phyloP scores from a whole-genome alignment of 2,797 vertebrate species.

The Falco novaeseelandiae region DNA sequence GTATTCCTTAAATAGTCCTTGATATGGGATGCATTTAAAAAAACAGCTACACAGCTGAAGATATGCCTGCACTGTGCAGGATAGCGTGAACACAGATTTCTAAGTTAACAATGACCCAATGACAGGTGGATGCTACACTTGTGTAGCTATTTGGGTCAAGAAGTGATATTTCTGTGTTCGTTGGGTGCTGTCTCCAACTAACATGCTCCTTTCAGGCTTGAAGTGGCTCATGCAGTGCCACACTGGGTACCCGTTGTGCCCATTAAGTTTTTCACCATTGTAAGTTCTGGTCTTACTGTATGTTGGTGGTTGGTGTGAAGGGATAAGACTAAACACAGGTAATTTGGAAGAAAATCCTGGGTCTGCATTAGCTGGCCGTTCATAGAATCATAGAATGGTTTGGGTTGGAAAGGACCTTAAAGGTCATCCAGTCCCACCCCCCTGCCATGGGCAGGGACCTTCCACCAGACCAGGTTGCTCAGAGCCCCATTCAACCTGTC shows the following conservation, averaged over 20 bases:
- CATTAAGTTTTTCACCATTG: not conserved
- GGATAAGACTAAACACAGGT: not conserved
- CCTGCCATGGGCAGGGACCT: too few relatives aligned
- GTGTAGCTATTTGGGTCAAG: not conserved
- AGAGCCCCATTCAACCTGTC: too few relatives aligned
- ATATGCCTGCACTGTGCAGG: not conserved
- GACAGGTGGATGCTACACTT: not conserved
- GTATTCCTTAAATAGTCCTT: not conserved
- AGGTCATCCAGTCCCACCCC: too few relatives aligned
- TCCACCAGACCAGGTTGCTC: too few relatives aligned
- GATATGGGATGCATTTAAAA: not conserved
- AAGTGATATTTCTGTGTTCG: not conserved
- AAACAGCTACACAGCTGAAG: not conserved
- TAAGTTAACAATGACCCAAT: not conserved
- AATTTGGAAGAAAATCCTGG: not conserved
- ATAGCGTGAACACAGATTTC: not conserved
- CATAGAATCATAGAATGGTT: too few relatives aligned
- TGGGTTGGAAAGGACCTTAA: too few relatives aligned
- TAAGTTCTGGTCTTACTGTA: not conserved
- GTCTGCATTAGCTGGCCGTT: not conserved
- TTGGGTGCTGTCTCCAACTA: not conserved
- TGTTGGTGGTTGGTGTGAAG: not conserved
- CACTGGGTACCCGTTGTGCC: too few relatives aligned
- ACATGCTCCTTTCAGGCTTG: not conserved
- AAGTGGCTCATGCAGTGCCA: not conserved